Evolutionary conservation across 2,888 invertebrate genomes (phyloP).

Genomic region (Acleris laterana): DNA sequence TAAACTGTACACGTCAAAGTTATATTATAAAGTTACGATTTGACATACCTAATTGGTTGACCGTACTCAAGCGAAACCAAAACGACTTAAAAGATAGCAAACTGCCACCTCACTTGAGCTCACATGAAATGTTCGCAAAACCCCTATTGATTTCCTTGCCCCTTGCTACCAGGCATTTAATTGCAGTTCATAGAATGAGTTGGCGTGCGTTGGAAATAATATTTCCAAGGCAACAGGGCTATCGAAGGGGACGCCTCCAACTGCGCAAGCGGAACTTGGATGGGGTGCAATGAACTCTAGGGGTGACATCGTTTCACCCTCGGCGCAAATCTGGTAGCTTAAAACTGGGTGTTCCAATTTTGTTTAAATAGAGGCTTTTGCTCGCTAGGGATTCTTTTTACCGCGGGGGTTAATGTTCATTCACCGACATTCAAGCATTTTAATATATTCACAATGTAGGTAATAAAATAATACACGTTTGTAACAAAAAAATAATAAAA

Average conservation of each 20-base stretch:
- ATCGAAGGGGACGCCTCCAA: slow-evolving; percentile 27
- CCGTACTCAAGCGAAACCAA: too few species aligned
- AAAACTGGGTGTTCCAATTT: slow-evolving; percentile 39
- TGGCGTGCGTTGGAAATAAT: slow-evolving; percentile 37
- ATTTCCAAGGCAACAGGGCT: slow-evolving; percentile 36
- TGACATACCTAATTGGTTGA: too few species aligned
- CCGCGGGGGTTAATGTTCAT: slow-evolving; percentile 30
- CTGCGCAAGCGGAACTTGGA: slow-evolving; percentile 38
- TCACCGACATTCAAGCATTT: slow-evolving; percentile 32
- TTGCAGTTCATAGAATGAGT: slow-evolving; percentile 36
- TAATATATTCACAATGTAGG: slow-evolving; percentile 21
- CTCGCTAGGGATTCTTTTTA: slow-evolving; percentile 27
- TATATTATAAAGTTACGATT: too few species aligned
- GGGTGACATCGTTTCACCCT: slow-evolving; percentile 39
- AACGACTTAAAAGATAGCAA: neutral
- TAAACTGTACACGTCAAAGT: too few species aligned
- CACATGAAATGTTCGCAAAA: slow-evolving; percentile 18
- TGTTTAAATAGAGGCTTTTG: slow-evolving; percentile 35
- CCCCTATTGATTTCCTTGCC: slow-evolving; percentile 33
- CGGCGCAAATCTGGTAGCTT: slow-evolving; percentile 38
- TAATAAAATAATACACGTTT: neutral
- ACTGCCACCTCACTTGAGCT: neutral
- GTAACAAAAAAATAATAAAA: slow-evolving; percentile 1
- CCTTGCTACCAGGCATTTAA: slow-evolving; percentile 36
- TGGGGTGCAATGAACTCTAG: slow-evolving; percentile 38